Evolutionary conservation across 1,140 invertebrate genomes (phyloP), one percentile per base, ranked within the genome.

Genomic region (Drosophila kanapiae): DNA sequence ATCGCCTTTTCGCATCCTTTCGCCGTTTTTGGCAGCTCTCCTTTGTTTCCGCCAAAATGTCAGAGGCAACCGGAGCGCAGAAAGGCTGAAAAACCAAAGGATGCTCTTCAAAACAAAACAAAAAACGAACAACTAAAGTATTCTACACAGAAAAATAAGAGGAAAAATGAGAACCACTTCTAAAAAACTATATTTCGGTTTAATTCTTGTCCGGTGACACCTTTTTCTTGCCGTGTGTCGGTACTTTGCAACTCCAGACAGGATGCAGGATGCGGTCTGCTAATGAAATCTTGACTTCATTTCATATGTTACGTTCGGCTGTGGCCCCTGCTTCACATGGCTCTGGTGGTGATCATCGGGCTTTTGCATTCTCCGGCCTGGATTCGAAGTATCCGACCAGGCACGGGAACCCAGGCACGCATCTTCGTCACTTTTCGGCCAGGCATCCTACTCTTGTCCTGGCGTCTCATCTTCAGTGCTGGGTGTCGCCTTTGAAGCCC

Each of bases 11-110:
- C 18, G 68, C 71, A 56, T 42, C 65, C 49, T 35, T 53, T 53
- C 10, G 33, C 18, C 18, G n/a, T 23, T 54, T 54, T 38, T 37
- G 51, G 35, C 43, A 33, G 70, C 62, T 64, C 58, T 56, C 48
- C 53, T 77, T 86, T 86, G 78, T 84, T 80, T 84, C 84, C 84
- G 80, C 45, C 59, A 14, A 23, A 75, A 78, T 51, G 59, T n/a
- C 59, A 68, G 31, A 49, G 56, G 57, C 31, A 23, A 23, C 23
- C 23, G 23, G 23, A 23, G 11, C 31, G 7, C 23, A 23, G 23
- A 23, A 23, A 31, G 59, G 16, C 49, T 16, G 9, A 16, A 14
- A 37, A 35, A 14, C 16, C n/a, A 5, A 6, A 37, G 11, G 42
- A 33, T 33, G 33, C 49, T 33, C 31, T 53, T 3, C 29, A n/a